These are phyloP conservation scores for Vireo altiloquus DNA, from an alignment of 2,113 vertebrate species.

Conservation along the genomic window DNA sequence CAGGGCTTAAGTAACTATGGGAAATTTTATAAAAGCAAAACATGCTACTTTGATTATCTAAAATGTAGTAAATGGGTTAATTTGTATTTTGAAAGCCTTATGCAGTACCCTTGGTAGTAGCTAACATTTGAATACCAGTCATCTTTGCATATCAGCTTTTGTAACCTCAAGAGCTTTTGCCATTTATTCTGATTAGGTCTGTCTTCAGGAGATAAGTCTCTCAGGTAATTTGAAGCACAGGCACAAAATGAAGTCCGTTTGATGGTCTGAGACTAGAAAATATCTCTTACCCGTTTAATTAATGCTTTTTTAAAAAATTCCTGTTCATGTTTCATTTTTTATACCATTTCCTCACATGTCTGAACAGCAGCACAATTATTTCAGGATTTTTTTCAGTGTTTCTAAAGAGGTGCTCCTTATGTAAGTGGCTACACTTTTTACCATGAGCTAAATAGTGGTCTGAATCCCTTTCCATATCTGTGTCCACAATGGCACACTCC, in stretches of 20 bases:
- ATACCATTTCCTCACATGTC: conserved; percentile 9
- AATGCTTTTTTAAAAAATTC: conserved; percentile 29
- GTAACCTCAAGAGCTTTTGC: conserved; percentile 31
- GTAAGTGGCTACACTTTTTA: background rate
- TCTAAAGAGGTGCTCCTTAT: background rate
- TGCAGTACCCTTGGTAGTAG: background rate
- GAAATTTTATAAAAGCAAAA: conserved; percentile 19
- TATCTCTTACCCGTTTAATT: conserved; percentile 57
- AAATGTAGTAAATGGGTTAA: conserved; percentile 35
- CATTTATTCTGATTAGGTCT: conserved; percentile 68
- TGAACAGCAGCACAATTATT: background rate
- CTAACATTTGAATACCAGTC: conserved; percentile 56
- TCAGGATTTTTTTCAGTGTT: background rate
- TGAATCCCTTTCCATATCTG: background rate
- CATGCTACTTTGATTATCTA: conserved; percentile 21
- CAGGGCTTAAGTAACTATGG: background rate
- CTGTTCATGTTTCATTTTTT: conserved; percentile 12
- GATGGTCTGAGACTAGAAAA: conserved; percentile 56
- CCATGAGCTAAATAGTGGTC: background rate
- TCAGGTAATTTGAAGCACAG: conserved; percentile 57
- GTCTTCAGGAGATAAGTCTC: conserved; percentile 67
- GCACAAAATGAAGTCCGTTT: conserved; percentile 46
- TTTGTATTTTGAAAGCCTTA: conserved; percentile 57
- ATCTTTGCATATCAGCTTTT: conserved; percentile 27
- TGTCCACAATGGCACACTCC: background rate